A percentile compares a stretch with the other conserved stretches of the same genome.
Conservation (phyloP, 2,113 vertebrate genomes). For the Zingel zingel region DNA sequence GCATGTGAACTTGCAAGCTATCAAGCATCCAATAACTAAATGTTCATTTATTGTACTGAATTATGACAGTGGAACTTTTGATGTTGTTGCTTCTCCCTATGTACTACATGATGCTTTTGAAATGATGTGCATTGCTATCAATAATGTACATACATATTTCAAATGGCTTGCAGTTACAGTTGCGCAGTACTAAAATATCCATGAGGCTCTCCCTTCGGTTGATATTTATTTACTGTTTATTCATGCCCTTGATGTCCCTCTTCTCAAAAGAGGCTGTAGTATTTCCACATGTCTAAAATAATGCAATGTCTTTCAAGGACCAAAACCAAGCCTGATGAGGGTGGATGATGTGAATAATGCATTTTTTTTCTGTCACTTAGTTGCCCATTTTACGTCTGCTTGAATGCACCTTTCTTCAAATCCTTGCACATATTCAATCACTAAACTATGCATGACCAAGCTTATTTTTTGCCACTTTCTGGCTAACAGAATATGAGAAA, state of each 20-base stretch:
- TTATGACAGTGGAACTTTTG: slow-evolving; percentile 57
- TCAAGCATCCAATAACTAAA: slow-evolving; percentile 53
- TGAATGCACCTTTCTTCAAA: slow-evolving; percentile 53
- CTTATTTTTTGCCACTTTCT: slow-evolving; percentile 32
- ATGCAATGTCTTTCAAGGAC: slow-evolving; percentile 29
- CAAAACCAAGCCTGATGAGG: slow-evolving; percentile 18
- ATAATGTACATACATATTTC: slow-evolving; percentile 41
- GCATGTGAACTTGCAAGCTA: slow-evolving; percentile 69
- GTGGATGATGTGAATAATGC: slow-evolving; percentile 62
- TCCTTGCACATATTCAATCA: slow-evolving; percentile 34
- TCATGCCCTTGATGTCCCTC: neutral
- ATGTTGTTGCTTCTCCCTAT: slow-evolving; percentile 61
- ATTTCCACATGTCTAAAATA: slow-evolving; percentile 28
- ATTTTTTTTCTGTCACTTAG: slow-evolving; percentile 44
- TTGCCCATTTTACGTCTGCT: slow-evolving; percentile 48
- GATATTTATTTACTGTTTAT: slow-evolving; percentile 40
- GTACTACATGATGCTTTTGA: slow-evolving; percentile 53
- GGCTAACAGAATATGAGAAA: slow-evolving; percentile 24
- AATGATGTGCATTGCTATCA: slow-evolving; percentile 47
- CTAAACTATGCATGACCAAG: slow-evolving; percentile 59
- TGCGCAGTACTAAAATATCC: slow-evolving; percentile 45
- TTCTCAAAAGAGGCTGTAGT: slow-evolving; percentile 5
- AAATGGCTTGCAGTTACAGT: slow-evolving; percentile 47
- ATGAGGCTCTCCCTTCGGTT: slow-evolving; percentile 21
- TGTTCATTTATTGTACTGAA: slow-evolving; percentile 59